phyloP scores from a whole-genome alignment of 2,888 invertebrate species.

The Ophioninae sp. region DNA sequence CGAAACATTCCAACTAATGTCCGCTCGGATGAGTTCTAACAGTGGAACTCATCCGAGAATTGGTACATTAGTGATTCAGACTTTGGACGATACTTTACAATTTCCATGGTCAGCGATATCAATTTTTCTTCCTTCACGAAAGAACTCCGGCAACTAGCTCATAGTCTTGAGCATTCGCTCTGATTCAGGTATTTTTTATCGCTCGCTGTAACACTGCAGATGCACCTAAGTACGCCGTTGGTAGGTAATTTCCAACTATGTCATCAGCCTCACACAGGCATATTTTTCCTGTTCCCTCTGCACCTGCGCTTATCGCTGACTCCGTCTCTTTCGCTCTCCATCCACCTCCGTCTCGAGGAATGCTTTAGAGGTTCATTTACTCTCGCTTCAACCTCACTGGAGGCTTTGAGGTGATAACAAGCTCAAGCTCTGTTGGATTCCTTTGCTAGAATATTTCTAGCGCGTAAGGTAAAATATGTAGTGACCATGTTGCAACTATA shows the following conservation, averaged over 20 bases:
- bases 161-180: conserved; percentile 20
- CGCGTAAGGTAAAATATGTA: too few relatives aligned
- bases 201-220: conserved; percentile 17
- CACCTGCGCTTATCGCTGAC: background rate
- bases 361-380: conserved; percentile 54
- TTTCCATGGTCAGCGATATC: background rate
- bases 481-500: too few relatives aligned
- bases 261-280: conserved; percentile 31
- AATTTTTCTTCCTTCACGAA: conserved; percentile 8
- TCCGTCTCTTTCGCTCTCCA: background rate
- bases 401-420: conserved; percentile 54
- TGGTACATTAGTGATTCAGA: too few relatives aligned
- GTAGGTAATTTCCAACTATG: conserved; percentile 9
- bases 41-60: too few relatives aligned
- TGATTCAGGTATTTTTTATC: conserved; percentile 33
- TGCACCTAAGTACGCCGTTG: conserved; percentile 16
- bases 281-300: background rate
- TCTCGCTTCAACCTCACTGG: conserved; percentile 49
- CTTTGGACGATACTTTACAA: background rate
- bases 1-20: too few relatives aligned
- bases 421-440: conserved; percentile 39
- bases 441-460: background rate
- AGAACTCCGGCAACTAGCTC: background rate
- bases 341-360: background rate
- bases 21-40: too few relatives aligned